Conservation (phyloP, 2,797 vertebrate species). For the Cossypha dichroa region DNA sequence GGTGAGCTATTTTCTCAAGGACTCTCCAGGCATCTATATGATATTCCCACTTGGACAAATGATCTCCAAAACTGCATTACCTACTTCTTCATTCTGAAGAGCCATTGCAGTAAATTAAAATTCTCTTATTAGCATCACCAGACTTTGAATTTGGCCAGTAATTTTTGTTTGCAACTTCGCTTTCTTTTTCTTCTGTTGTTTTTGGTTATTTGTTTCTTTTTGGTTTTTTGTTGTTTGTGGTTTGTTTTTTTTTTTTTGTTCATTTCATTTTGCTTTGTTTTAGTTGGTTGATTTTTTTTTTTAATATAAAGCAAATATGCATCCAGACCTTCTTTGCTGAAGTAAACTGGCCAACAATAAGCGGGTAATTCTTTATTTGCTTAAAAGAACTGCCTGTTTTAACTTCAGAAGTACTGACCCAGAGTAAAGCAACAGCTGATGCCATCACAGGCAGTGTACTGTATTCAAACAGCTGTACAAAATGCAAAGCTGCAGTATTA, state of each 20-base stretch:
- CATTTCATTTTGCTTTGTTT: neutral
- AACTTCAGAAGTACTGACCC: neutral
- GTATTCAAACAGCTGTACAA: conserved; percentile 59
- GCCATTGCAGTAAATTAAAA: neutral
- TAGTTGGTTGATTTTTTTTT: neutral
- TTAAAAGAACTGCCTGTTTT: conserved; percentile 42
- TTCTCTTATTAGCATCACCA: neutral
- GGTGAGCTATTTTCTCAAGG: conserved; percentile 53
- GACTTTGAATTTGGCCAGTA: neutral
- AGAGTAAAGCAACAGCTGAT: conserved; percentile 42
- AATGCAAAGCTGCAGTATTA: conserved; percentile 48
- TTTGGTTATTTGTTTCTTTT: neutral
- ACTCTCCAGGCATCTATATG: conserved; percentile 42
- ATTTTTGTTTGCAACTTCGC: neutral
- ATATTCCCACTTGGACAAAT: conserved; percentile 46
- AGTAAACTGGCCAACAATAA: conserved; percentile 22
- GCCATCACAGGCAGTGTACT: conserved; percentile 40
- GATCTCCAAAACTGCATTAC: conserved; percentile 29
- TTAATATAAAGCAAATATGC: neutral
- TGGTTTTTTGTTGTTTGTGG: neutral
- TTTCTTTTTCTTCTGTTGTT: neutral
- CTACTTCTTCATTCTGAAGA: neutral
- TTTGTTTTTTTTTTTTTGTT: neutral
- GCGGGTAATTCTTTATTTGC: neutral
- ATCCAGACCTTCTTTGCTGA: neutral